Evolutionary conservation across 2,113 vertebrate species (phyloP), one percentile per base, ranked within the genome.

Genomic region (Nematolebias whitei): DNA sequence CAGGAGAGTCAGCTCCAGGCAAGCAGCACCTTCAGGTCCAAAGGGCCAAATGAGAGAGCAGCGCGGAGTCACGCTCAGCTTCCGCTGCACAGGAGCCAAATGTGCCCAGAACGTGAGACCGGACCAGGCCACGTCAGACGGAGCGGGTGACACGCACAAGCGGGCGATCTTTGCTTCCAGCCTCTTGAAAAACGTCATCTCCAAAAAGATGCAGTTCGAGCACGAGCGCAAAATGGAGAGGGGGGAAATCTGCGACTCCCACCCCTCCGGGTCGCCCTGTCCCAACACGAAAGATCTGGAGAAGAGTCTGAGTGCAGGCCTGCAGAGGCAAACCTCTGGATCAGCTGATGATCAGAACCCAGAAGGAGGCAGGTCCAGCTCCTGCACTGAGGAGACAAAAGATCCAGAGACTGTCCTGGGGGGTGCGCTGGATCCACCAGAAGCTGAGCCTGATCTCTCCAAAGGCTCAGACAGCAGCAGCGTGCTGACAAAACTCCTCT

Each of bases 151-250:
- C 3, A 63, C 92, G 29, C 93, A 93, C 75, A 94, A 94, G 61
- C 96, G 95, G 76, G 95, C 96, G 4, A 92, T 90, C 43, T 95
- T 95, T 61, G 97, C 97, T 2, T 98, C 96, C 6, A 99, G 95
- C 63, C 92, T 98, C 23, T 91, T 99, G 65, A 94, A 97, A 90
- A 98, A 97, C 32, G 94, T 99, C 0, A 98, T 99, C 87, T 98
- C 96, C 60, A 99, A 99, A 90, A 99, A 98, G 85, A 99, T 99
- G 97, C 96, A 95, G 81, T 91, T 93, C 71, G 97, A 99, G 45
- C 94, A 96, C 16, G 97, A 98, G 85, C 92, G 95, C 59, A 95
- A 95, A 83, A 95, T 98, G 95, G 97, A 98, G 80, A 90, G 96
- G 43, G 95, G 95, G 0, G 93, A 96, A 72, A 90, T 94, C 35